Evolutionary conservation across 2,797 vertebrate species (phyloP), one percentile per base, ranked within the genome.

Genomic region (Leptoclinus maculatus): DNA sequence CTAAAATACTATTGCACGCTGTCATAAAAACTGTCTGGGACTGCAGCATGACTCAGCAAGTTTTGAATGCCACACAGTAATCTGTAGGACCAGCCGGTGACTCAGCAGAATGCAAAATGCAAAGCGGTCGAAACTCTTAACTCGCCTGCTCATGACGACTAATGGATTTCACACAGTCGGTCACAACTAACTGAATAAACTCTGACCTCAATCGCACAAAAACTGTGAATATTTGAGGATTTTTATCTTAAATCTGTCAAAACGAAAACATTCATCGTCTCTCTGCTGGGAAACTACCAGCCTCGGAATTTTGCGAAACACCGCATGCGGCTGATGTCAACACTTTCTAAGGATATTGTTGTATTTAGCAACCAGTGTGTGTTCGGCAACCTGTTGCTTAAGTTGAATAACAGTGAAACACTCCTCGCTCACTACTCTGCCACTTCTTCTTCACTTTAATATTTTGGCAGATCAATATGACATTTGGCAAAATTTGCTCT

Each of bases 21-120:
- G 32, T 34, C 32, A 34, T 34, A 7, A 7, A 36, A 34, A 7
- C 32, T 34, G 32, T 1, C 5, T 34, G 32, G 32, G 5, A 7
- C 32, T 34, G 32, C 32, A 34, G 32, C 32, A 34, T 34, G 85
- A 84, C 53, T 80, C 74, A 17, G 74, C 41, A 66, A 14, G 6
- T 74, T 12, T 47, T 47, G 13, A 58, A 17, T 3, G 10, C 3
- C 1, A 5, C 45, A 21, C 19, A 70, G 47, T 14, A 47, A 21
- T 6, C 34, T 4, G 2, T 4, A 16, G 3, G 9, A 21, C 17
- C 17, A 36, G 57, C 57, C 34, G 16, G 13, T 79, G 81, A 83
- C 59, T 85, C 81, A 59, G 58, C 78, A 63, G 12, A 9, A 66
- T 3, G 19, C 38, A 41, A 34, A 17, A 60, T 7, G 38, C 17